Percentiles rank a stretch among this genome's conserved stretches.
These are phyloP conservation scores for Scaptomyza tumidula DNA, from an alignment of 2,888 invertebrate genomes.

Conservation along the genomic window DNA sequence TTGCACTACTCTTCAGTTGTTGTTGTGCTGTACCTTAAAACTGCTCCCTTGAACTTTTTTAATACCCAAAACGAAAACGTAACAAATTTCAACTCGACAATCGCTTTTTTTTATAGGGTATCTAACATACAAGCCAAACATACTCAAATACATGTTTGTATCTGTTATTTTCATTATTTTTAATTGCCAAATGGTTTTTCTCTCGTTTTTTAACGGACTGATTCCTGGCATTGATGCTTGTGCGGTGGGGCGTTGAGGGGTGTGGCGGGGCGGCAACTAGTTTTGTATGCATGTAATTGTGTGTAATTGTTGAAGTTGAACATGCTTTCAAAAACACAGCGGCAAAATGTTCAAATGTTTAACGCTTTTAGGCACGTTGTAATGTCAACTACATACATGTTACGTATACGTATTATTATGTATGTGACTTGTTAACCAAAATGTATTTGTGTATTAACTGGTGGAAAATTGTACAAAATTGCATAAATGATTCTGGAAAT, in stretches of 20 bases:
- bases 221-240: background rate
- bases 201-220: background rate
- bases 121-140: no score
- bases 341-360: background rate
- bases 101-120: background rate
- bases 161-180: background rate
- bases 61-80: background rate
- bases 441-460: background rate
- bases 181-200: background rate
- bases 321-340: background rate
- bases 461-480: no score
- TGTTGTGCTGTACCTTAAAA: background rate
- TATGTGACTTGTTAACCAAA: background rate
- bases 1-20: no score
- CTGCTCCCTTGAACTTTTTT: background rate
- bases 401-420: background rate
- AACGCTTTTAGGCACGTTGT: background rate
- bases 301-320: background rate
- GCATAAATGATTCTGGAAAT: background rate
- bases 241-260: no score
- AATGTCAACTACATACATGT: background rate
- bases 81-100: no score
- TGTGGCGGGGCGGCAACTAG: background rate
- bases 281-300: background rate
- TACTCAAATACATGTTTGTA: background rate